phyloP scores from a whole-genome alignment of 2,797 vertebrate species.

The Cottoperca gobio region DNA sequence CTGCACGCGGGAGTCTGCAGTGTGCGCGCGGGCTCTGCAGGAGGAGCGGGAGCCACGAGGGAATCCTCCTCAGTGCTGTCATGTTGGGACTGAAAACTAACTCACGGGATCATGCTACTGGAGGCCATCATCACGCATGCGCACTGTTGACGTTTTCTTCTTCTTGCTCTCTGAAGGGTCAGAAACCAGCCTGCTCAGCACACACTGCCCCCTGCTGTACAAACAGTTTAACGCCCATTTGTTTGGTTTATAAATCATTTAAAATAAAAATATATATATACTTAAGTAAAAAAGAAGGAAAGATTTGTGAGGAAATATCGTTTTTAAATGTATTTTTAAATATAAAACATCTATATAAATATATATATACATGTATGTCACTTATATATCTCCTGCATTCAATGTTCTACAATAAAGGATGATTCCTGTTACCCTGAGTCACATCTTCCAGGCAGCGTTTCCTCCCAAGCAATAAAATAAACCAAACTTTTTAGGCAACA shows the following conservation, averaged over 20 bases:
- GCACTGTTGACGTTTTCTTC: constrained; percentile 1
- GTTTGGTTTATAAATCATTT: too few species aligned
- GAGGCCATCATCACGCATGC: neutral
- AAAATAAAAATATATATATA: too few species aligned
- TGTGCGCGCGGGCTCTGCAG: constrained; percentile 18
- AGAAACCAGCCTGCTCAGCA: too few species aligned
- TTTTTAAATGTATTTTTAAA: too few species aligned
- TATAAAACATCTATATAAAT: too few species aligned
- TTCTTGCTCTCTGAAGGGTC: neutral
- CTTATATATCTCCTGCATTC: too few species aligned
- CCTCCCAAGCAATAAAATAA: neutral
- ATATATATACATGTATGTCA: too few species aligned
- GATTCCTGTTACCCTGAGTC: neutral
- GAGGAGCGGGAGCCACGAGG: neutral
- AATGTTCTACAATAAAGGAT: too few species aligned
- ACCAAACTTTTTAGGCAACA: too few species aligned
- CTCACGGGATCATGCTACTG: fast-evolving
- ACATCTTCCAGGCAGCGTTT: neutral
- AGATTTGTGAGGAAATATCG: too few species aligned
- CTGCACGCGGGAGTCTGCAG: constrained; percentile 11
- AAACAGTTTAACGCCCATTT: too few species aligned
- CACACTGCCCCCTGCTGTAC: constrained; percentile 12
- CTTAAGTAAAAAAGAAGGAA: too few species aligned
- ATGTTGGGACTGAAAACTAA: constrained; percentile 21
- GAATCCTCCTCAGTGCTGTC: constrained; percentile 29